Base-by-base conservation (phyloP, 2,113 vertebrate species). In the Turdus rufiventris region DNA sequence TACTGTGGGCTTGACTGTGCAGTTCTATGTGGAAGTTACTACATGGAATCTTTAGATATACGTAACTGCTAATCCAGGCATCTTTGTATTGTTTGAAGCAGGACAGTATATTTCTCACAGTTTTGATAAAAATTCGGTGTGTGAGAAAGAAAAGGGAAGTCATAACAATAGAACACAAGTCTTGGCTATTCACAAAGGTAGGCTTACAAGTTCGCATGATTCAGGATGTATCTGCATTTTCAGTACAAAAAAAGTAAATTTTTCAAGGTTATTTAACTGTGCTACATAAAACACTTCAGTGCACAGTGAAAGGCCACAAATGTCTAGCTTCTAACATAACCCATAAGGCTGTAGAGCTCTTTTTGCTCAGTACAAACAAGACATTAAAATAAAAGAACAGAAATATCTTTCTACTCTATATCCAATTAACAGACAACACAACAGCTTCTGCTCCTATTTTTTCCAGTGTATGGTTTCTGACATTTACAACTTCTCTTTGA, bases 361-460 rank as follows among this genome's bases (percentile, higher is more conserved):
- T 83, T 83, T 56, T 76, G 56, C 47, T 74, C 43, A 92, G 34
- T 8, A 77, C 38, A 92, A 96, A 70, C 40, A 90, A 56, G 48
- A 93, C 36, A 88, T 57, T 65, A 88, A 89, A 88, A 82, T 36
- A 23, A n/a, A 89, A 92, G 58, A 89, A 71, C 25, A 87, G 71
- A 80, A 34, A 5, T 51, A 81, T 24, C 61, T 92, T 87, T 77
- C 70, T 89, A 60, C 19, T 60, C 24, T 53, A 23, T 51, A 77
- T 40, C 57, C 48, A 89, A 78, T 84, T 85, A 96, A 85, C 40
- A 85, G 57, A 81, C 77, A 81, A 81, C 90, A 63, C 60, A 92
- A 86, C 21, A 81, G 73, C 40, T 87, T 81, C 61, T 85, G 73
- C 48, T 89, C 23, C 34, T 74, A 4, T 29, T 76, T 84, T 60